These are phyloP conservation scores for Pardosa pseudoannulata DNA, from an alignment of 2,888 invertebrate genomes.

Conservation along the genomic window DNA sequence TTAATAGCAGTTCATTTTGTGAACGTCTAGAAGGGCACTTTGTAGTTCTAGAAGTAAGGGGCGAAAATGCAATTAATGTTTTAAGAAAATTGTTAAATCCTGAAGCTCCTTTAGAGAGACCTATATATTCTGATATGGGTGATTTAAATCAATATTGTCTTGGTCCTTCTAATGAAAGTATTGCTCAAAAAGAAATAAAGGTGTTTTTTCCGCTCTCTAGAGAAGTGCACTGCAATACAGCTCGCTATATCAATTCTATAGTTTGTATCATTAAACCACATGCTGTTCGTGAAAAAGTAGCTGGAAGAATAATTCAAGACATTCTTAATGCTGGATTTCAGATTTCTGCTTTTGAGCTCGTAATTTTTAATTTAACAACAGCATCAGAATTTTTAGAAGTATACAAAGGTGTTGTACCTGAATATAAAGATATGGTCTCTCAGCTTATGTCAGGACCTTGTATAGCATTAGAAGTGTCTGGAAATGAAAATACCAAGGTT, in stretches of 20 bases:
- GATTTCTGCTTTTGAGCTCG: slow-evolving; percentile 87
- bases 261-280: slow-evolving; percentile 92
- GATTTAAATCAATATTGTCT: slow-evolving; percentile 33
- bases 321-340: slow-evolving; percentile 87
- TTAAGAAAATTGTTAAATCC: slow-evolving; percentile 82
- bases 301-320: slow-evolving; percentile 84
- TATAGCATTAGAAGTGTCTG: slow-evolving; percentile 88
- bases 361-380: slow-evolving; percentile 84
- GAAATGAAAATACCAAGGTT: slow-evolving; percentile 76
- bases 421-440: slow-evolving; percentile 86
- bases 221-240: slow-evolving; percentile 76
- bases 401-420: slow-evolving; percentile 86
- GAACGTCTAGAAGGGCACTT: slow-evolving; percentile 26
- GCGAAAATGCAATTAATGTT: slow-evolving; percentile 82
- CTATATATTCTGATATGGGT: slow-evolving; percentile 19
- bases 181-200: slow-evolving; percentile 76
- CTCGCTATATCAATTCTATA: slow-evolving; percentile 77
- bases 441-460: slow-evolving; percentile 91
- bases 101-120: slow-evolving; percentile 33
- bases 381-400: slow-evolving; percentile 95
- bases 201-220: slow-evolving; percentile 79
- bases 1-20: slow-evolving; percentile 28
- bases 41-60: slow-evolving; percentile 85
- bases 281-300: slow-evolving; percentile 85
- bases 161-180: slow-evolving; percentile 21